phyloP scores from a whole-genome alignment of 92 coral and sea anemone genomes.

The Galaxea fascicularis region DNA sequence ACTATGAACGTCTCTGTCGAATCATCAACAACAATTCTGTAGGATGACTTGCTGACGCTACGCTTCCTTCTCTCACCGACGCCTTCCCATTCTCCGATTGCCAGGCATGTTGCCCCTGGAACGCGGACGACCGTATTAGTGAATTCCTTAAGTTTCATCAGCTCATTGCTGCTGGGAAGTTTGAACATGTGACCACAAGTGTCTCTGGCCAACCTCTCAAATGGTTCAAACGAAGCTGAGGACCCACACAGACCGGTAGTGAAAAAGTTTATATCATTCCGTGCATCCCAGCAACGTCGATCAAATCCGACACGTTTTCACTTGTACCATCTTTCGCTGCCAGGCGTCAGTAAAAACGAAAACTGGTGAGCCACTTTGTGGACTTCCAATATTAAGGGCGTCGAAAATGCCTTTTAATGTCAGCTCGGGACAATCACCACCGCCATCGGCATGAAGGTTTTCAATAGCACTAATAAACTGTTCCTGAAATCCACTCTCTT shows the following conservation, averaged over 20 bases:
- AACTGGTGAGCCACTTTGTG: conserved; percentile 77
- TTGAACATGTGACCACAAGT: conserved; percentile 78
- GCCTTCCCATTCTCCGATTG: conserved; percentile 21
- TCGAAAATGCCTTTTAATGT: conserved; percentile 81
- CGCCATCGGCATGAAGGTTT: conserved; percentile 66
- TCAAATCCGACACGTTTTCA: conserved; percentile 43
- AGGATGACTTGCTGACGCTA: conserved; percentile 24
- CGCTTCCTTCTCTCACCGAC: conserved; percentile 13
- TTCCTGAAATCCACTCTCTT: conserved; percentile 9
- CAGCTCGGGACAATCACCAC: conserved; percentile 87
- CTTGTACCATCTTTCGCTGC: too few relatives aligned
- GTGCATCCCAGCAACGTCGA: conserved; percentile 21
- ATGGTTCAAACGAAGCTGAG: conserved; percentile 31
- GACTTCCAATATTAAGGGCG: conserved; percentile 62
- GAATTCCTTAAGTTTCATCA: conserved; percentile 59
- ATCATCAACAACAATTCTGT: conserved; percentile 64
- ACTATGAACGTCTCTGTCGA: conserved; percentile 71
- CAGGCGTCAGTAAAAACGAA: conserved; percentile 90
- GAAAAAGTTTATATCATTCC: conserved; percentile 79
- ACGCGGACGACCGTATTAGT: conserved; percentile 56
- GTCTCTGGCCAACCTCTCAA: conserved; percentile 58
- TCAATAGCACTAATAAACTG: conserved; percentile 65
- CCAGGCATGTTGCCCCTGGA: conserved; percentile 57
- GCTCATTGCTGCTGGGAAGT: conserved; percentile 42
- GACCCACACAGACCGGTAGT: conserved; percentile 52